These are phyloP conservation scores for Xanthorhoe spadicearia DNA, from an alignment of 2,888 invertebrate genomes.

Conservation along the genomic window DNA sequence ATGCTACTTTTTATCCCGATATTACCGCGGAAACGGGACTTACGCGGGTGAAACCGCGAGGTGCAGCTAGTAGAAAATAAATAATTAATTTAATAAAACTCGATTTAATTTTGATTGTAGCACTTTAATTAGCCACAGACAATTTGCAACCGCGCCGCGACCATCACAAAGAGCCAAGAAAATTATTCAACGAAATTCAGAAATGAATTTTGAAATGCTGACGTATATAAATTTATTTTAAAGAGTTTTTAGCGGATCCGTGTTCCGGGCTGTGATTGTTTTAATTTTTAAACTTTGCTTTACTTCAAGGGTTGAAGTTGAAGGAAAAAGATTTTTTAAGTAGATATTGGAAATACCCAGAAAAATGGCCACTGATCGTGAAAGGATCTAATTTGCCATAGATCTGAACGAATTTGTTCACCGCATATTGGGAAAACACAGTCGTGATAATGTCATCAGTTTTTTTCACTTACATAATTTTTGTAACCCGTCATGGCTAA, in stretches of 20 bases:
- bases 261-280: slow-evolving; percentile 25
- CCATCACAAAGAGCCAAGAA: slow-evolving; percentile 25
- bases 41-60: too few relatives aligned
- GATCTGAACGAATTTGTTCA: too few relatives aligned
- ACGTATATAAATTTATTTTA: slow-evolving; percentile 35
- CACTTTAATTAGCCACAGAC: slow-evolving; percentile 64
- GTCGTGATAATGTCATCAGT: too few relatives aligned
- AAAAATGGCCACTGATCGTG: too few relatives aligned
- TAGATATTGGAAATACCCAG: background rate
- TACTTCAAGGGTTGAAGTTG: slow-evolving; percentile 4
- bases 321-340: background rate
- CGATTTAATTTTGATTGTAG: slow-evolving; percentile 55
- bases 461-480: too few relatives aligned
- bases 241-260: slow-evolving; percentile 22
- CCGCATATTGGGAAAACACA: too few relatives aligned
- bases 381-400: too few relatives aligned
- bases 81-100: slow-evolving; percentile 1
- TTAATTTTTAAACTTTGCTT: slow-evolving; percentile 21
- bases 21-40: too few relatives aligned
- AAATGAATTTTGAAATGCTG: slow-evolving; percentile 44
- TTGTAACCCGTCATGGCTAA: too few relatives aligned
- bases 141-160: slow-evolving; percentile 44
- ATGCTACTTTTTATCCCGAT: too few relatives aligned
- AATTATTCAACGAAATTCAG: slow-evolving; percentile 48
- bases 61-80: too few relatives aligned